phyloP scores from a whole-genome alignment of 1,140 invertebrate genomes.

The Drosophila pandora region DNA sequence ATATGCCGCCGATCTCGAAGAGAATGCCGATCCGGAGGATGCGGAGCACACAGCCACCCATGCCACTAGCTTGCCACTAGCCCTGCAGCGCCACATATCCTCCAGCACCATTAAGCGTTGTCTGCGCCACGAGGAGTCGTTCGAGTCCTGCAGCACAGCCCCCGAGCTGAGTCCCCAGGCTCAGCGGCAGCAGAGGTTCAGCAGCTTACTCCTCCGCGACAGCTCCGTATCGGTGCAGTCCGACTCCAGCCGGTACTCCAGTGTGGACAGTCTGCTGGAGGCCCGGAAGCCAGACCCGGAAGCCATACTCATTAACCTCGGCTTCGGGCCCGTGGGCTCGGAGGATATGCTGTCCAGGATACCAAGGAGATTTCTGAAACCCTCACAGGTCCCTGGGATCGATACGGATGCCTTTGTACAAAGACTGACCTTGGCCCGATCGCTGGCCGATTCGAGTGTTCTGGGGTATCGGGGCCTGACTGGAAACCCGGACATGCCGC shows the following conservation, averaged over 20 bases:
- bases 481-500: slow-evolving; percentile 84
- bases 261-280: slow-evolving; percentile 89
- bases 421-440: slow-evolving; percentile 86
- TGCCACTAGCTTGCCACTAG: slow-evolving; percentile 9
- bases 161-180: slow-evolving; percentile 63
- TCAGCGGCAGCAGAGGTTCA: slow-evolving; percentile 62
- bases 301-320: slow-evolving; percentile 87
- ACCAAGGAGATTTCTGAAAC: slow-evolving; percentile 87
- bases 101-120: slow-evolving; percentile 35
- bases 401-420: slow-evolving; percentile 86
- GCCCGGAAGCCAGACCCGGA: slow-evolving; percentile 88
- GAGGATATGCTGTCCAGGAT: slow-evolving; percentile 85
- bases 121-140: slow-evolving; percentile 74
- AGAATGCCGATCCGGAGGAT: slow-evolving; percentile 49
- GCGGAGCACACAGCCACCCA: not conserved
- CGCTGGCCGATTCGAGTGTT: slow-evolving; percentile 87
- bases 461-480: slow-evolving; percentile 87
- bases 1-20: slow-evolving; percentile 71
- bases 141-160: slow-evolving; percentile 66
- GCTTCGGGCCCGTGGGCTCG: slow-evolving; percentile 85
- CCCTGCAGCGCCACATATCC: slow-evolving; percentile 35
- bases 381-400: slow-evolving; percentile 86
- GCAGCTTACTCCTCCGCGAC: slow-evolving; percentile 84
- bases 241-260: slow-evolving; percentile 89
- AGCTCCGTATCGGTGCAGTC: slow-evolving; percentile 86